phyloP scores from a whole-genome alignment of 2,797 vertebrate genomes.

The Choloepus didactylus region DNA sequence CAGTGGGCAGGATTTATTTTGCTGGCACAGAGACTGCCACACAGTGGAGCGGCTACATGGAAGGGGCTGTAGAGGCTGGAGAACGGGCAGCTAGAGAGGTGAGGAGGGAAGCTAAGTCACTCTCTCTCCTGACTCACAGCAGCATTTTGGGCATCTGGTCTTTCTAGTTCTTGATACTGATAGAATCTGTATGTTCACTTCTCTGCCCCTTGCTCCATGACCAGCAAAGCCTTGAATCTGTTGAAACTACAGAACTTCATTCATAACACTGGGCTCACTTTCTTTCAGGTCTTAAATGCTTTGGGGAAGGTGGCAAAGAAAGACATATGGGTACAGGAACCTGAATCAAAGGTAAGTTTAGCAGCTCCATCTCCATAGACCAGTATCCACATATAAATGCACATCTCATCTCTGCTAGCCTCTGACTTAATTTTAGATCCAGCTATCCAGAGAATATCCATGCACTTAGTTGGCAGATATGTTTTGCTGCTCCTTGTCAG shows the following conservation, averaged over 20 bases:
- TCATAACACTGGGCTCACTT: constrained; percentile 54
- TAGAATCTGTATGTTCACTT: background rate
- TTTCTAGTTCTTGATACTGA: constrained; percentile 29
- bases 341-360: constrained; percentile 86
- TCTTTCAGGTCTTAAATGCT: constrained; percentile 86
- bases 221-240: background rate
- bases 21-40: constrained; percentile 91
- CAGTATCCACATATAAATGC: background rate
- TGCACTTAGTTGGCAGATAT: background rate
- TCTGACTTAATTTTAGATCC: constrained; percentile 29
- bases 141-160: background rate
- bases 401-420: background rate
- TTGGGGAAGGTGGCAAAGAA: constrained; percentile 87
- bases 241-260: background rate
- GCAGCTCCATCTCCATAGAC: background rate
- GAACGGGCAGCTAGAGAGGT: constrained; percentile 91
- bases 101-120: constrained; percentile 31
- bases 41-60: constrained; percentile 91
- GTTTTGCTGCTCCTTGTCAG: background rate
- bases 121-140: background rate
- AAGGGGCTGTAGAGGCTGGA: constrained; percentile 90
- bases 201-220: background rate
- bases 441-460: background rate
- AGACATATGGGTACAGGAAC: constrained; percentile 89
- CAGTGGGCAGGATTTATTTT: constrained; percentile 88